Evolutionary conservation across 2,888 invertebrate genomes (phyloP), one percentile per base, ranked within the genome.

Genomic region (Hydrotaea diabolus): DNA sequence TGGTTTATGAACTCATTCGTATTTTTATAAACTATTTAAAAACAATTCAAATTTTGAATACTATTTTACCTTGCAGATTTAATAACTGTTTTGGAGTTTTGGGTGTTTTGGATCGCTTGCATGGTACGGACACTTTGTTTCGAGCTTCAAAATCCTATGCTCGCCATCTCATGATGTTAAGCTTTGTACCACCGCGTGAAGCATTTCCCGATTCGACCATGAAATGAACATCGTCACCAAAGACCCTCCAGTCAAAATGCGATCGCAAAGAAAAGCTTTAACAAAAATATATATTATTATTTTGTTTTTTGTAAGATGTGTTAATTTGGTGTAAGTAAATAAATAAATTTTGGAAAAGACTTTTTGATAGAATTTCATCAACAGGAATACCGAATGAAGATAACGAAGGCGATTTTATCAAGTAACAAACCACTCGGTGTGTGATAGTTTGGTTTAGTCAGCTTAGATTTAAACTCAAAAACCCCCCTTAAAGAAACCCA

Each of bases 51-150:
- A n/a, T n/a, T n/a, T n/a, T n/a, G n/a, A 46, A 15, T 46, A 21
- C 55, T 17, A 23, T 59, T 64, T 82, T 86, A n/a, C 11, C 79
- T 88, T 89, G 31, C 89, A 97, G 97, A 92, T 97, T 97, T 91
- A 97, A 95, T 89, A 96, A 97, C 89, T 96, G 96, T 90, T 97
- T 94, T 91, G 97, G 97, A 0, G 96, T 97, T 0, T 92, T 97
- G 85, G 97, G 97, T 0, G 94, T 97, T 0, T 91, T 97, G 88
- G 97, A 97, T 91, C 94, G 96, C 69, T 91, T 97, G 8, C 97
- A 97, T 90, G 97, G 97, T 43, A 97, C 97, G 0, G 97, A 97
- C 89, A 94, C 94, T 0, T 93, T 94, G 88, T 97, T 97, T 91
- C 94, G 96, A 17, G 94, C 94, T 86, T 95, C 96, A 3, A 94